Conservation (phyloP, 2,888 invertebrate genomes). For the Cactoblastis cactorum region DNA sequence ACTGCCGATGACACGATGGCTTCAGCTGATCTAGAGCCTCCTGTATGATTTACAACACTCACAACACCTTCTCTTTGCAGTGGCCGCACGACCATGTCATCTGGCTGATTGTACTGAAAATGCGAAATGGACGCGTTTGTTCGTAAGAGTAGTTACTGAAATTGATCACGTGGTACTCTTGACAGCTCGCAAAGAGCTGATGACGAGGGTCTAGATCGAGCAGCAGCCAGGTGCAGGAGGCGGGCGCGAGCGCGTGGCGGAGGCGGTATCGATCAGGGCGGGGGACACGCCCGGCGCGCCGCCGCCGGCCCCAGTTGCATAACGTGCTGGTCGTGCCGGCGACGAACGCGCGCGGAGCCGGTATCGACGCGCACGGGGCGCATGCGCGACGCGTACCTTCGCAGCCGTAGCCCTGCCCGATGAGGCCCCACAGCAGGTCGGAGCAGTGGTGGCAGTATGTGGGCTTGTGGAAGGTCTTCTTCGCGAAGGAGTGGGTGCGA, state of each 20-base stretch:
- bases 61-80: neutral
- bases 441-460: constrained; percentile 99
- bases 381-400: constrained; percentile 90
- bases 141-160: constrained; percentile 35
- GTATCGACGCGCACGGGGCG: constrained; percentile 69
- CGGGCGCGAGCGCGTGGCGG: constrained; percentile 24
- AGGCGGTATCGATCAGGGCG: constrained; percentile 48
- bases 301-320: constrained; percentile 45
- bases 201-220: constrained; percentile 22
- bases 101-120: neutral
- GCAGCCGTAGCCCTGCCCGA: constrained; percentile 99
- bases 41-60: constrained; percentile 4
- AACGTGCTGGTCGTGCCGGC: constrained; percentile 64
- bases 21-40: constrained; percentile 33
- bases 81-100: neutral
- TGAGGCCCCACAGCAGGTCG: constrained; percentile 99
- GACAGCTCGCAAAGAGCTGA: constrained; percentile 21
- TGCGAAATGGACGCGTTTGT: neutral
- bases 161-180: constrained; percentile 38
- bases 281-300: constrained; percentile 61
- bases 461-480: constrained; percentile 99
- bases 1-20: constrained; percentile 33
- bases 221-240: constrained; percentile 24
- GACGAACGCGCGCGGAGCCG: constrained; percentile 50
- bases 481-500: constrained; percentile 96